Base-by-base conservation (phyloP, 1,140 invertebrate genomes). In the Plutomurus gul region DNA sequence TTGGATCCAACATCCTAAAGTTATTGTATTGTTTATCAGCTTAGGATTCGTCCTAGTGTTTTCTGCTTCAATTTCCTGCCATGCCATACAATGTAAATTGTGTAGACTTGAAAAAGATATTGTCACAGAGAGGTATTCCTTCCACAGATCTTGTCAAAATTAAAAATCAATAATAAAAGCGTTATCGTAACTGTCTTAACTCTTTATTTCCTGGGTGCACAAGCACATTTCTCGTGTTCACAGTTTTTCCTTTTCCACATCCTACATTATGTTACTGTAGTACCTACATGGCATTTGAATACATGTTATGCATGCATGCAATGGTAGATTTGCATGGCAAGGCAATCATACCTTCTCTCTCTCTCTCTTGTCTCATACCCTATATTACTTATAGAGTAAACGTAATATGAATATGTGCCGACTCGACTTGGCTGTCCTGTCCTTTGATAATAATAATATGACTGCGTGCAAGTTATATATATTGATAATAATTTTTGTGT, bases 381-480 rank as follows among this genome's bases (percentile, higher is more conserved):
- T 30, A 33, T 65, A 65, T 65, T 65, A 65, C 10, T 65, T 30
- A n/a, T n/a, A n/a, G n/a, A 65, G 70, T n/a, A 39, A 72, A 40
- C 70, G 36, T 72, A 72, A 72, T 72, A 72, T 72, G 36, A 72
- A 72, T 72, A 72, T 72, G 39, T 40, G 70, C 70, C 37, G 70
- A 72, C 8, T 8, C 8, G n/a, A 43, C 70, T 65, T 65, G 56
- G 27, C 30, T 65, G 56, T 65, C 70, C 25, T 72, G 70, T 40
- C 40, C 33, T 43, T 40, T 43, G 70, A 46, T 72, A 72, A 72
- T 72, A 72, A 72, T 72, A 72, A 72, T 72, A 72, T 40, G 36
- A 72, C 70, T 72, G 70, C 70, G 70, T 72, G 70, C 70, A 72
- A 72, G 70, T 72, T 37, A 37, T 40, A n/a, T 72, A 72, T 40